Evolutionary conservation across 2,888 invertebrate species (phyloP).

Genomic region (Cerceris rybyensis): DNA sequence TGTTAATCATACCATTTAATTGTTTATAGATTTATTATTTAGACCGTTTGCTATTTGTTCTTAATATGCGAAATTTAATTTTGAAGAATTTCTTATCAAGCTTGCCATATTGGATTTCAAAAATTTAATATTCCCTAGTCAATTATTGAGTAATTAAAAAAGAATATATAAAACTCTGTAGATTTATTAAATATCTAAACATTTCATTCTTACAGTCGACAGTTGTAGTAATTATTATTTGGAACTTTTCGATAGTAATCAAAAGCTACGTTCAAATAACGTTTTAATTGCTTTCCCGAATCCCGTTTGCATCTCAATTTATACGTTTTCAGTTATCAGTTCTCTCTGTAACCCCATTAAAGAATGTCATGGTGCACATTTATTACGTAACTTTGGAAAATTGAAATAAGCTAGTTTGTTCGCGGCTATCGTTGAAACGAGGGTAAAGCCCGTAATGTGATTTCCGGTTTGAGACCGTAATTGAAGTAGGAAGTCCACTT

Average conservation of each 20-base stretch:
- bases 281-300: background rate
- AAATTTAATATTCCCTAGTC: too few relatives aligned
- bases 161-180: too few relatives aligned
- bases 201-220: too few relatives aligned
- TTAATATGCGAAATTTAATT: too few relatives aligned
- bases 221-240: too few relatives aligned
- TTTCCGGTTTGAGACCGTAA: slow-evolving; percentile 29
- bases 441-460: slow-evolving; percentile 33
- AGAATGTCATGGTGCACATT: slow-evolving; percentile 7
- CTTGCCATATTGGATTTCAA: too few relatives aligned
- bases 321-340: background rate
- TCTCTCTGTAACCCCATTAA: background rate
- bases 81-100: too few relatives aligned
- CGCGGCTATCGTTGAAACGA: slow-evolving; percentile 22
- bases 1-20: too few relatives aligned
- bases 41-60: too few relatives aligned
- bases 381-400: slow-evolving; percentile 2
- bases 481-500: slow-evolving; percentile 39
- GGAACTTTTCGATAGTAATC: background rate
- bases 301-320: background rate
- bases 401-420: slow-evolving; percentile 33
- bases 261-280: background rate
- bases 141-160: too few relatives aligned
- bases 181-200: too few relatives aligned
- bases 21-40: too few relatives aligned